phyloP scores from a whole-genome alignment of 2,113 vertebrate genomes.

The Marcusenius ussheri region DNA sequence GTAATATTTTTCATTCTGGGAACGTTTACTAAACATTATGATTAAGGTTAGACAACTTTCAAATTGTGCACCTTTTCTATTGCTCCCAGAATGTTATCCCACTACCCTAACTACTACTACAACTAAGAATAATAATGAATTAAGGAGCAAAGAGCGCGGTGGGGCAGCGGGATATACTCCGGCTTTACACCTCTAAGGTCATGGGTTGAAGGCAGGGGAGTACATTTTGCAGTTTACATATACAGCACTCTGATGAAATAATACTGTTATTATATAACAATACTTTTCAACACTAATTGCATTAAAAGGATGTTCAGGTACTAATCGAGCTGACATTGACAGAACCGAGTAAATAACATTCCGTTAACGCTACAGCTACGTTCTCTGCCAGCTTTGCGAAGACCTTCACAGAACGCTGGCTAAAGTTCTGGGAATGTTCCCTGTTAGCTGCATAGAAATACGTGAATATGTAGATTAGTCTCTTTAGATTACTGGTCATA shows the following conservation, averaged over 20 bases:
- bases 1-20: neutral
- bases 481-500: neutral
- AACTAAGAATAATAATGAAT: neutral
- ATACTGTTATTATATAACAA: neutral
- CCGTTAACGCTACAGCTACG: neutral
- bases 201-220: neutral
- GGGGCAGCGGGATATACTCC: fast-evolving
- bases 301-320: neutral
- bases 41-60: neutral
- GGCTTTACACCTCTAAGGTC: neutral
- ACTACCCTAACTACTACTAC: neutral
- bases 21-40: neutral
- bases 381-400: neutral
- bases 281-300: neutral
- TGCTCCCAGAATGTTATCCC: neutral
- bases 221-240: neutral
- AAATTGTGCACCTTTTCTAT: neutral
- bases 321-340: neutral
- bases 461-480: neutral
- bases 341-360: neutral
- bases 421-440: neutral
- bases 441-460: neutral
- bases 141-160: neutral
- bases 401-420: neutral
- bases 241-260: neutral